Conservation (phyloP, 1,140 invertebrate genomes). For the Heliconius himera region DNA sequence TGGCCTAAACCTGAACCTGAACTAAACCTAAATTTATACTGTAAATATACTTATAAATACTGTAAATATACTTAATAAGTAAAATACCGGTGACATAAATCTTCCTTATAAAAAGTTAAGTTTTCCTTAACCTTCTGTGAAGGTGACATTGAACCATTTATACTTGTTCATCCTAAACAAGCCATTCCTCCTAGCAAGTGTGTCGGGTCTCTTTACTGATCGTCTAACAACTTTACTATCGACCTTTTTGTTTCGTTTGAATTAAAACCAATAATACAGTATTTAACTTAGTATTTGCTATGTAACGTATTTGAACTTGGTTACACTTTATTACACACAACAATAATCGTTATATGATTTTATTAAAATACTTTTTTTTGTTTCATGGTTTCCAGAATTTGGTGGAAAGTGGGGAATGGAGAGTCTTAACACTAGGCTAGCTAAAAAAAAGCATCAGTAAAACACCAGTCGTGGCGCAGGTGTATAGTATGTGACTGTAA, state of each 20-base stretch:
- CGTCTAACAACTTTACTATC: slow-evolving; percentile 13
- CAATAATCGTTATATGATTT: too few relatives aligned
- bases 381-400: too few relatives aligned
- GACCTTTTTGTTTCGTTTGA: slow-evolving; percentile 21
- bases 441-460: too few relatives aligned
- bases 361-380: too few relatives aligned
- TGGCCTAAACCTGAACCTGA: too few relatives aligned
- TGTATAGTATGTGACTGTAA: too few relatives aligned
- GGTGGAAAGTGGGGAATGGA: too few relatives aligned
- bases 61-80: too few relatives aligned
- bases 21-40: background rate
- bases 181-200: background rate
- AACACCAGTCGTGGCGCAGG: too few relatives aligned
- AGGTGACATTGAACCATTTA: slow-evolving; percentile 3
- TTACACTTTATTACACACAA: too few relatives aligned
- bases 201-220: background rate
- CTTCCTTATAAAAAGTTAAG: background rate
- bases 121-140: background rate
- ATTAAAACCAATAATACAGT: background rate
- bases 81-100: background rate
- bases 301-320: background rate
- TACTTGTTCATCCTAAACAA: background rate
- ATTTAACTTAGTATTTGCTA: background rate
- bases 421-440: too few relatives aligned
- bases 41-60: background rate